phyloP scores from a whole-genome alignment of 1,140 invertebrate genomes.

The Macrotrachela quadricornifera region DNA sequence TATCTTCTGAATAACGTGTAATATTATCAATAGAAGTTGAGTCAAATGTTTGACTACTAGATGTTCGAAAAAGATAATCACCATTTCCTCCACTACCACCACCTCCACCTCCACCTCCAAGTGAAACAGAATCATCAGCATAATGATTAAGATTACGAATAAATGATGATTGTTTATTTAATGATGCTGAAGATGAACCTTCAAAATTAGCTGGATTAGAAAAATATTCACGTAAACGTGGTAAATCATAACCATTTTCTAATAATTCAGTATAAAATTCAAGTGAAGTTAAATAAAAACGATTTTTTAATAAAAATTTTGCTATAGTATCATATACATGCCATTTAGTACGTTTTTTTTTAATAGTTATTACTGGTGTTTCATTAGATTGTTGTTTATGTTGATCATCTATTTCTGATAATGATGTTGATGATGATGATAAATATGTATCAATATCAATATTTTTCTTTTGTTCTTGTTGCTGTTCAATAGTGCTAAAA shows the following conservation, averaged over 20 bases:
- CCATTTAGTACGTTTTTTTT: too few relatives aligned
- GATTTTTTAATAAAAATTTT: conserved; percentile 45
- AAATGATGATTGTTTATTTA: conserved; percentile 10
- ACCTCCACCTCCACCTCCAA: too few relatives aligned
- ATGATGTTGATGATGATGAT: too few relatives aligned
- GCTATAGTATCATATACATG: too few relatives aligned
- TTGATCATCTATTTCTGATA: too few relatives aligned
- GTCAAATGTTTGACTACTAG: conserved; percentile 67
- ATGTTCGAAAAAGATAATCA: conserved; percentile 41
- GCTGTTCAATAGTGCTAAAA: too few relatives aligned
- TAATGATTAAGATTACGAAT: conserved; percentile 17
- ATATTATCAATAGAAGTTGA: conserved; percentile 46
- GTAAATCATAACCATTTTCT: conserved; percentile 54
- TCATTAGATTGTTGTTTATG: too few relatives aligned
- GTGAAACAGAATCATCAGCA: neutral
- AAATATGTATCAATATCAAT: too few relatives aligned
- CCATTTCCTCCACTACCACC: neutral
- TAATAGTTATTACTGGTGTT: too few relatives aligned
- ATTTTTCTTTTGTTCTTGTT: too few relatives aligned
- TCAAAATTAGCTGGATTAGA: conserved; percentile 73
- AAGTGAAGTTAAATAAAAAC: conserved; percentile 55
- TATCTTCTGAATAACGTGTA: conserved; percentile 65
- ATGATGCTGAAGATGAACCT: conserved; percentile 12
- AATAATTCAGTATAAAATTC: conserved; percentile 64
- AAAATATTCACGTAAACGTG: conserved; percentile 57